Evolutionary conservation across 2,888 invertebrate species (phyloP).

Genomic region (Unio delphinus): DNA sequence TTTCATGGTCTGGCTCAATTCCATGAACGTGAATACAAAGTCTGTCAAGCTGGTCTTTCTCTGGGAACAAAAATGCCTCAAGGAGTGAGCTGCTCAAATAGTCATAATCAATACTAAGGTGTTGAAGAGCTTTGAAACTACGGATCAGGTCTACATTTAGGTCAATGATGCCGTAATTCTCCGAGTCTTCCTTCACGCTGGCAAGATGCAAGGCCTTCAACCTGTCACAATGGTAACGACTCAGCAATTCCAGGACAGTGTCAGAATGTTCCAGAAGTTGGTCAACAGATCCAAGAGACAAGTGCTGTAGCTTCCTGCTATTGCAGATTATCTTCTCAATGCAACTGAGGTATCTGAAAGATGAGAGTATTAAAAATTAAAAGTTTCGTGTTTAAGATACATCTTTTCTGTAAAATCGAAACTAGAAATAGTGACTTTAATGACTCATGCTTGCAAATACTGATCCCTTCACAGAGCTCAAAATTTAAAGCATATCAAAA

Average conservation of each 20-base stretch:
- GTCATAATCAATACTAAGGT: conserved; percentile 74
- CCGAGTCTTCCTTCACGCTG: conserved; percentile 82
- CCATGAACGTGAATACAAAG: conserved; percentile 82
- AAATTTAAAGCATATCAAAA: no score
- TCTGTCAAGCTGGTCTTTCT: conserved; percentile 63
- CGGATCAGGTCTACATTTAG: conserved; percentile 76
- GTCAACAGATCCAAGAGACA: conserved; percentile 76
- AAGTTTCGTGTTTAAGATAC: no score
- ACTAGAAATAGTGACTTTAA: no score
- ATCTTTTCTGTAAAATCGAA: no score
- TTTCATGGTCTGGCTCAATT: conserved; percentile 77
- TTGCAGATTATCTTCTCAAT: conserved; percentile 73
- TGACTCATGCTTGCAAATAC: no score
- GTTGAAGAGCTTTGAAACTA: conserved; percentile 77
- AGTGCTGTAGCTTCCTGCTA: conserved; percentile 72
- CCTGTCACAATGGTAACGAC: conserved; percentile 74
- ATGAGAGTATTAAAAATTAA: neutral
- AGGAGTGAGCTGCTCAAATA: conserved; percentile 65
- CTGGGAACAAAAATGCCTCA: conserved; percentile 45
- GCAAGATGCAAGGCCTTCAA: conserved; percentile 80
- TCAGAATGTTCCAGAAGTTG: conserved; percentile 73
- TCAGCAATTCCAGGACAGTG: conserved; percentile 72
- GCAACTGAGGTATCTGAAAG: conserved; percentile 64
- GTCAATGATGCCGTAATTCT: conserved; percentile 77
- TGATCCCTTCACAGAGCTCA: no score